Percentiles rank a stretch among this genome's conserved stretches.
These are phyloP conservation scores for Neoseiulus cucumeris DNA, from an alignment of 1,140 invertebrate species.

Conservation along the genomic window DNA sequence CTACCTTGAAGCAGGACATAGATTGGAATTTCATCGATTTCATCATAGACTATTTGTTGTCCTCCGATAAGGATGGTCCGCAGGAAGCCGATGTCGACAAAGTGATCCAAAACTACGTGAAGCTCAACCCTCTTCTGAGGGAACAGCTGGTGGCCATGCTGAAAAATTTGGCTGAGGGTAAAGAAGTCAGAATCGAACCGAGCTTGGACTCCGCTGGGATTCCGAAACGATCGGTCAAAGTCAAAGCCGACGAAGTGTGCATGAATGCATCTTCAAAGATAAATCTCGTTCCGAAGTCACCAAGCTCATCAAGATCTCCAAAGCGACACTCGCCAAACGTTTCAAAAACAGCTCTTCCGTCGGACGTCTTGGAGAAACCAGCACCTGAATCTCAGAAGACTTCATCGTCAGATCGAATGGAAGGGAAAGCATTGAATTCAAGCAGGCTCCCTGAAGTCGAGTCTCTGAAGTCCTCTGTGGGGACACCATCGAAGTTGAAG, in stretches of 20 bases:
- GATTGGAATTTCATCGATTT: constrained; percentile 9
- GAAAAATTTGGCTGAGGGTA: not conserved
- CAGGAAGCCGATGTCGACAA: not conserved
- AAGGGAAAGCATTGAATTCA: not conserved
- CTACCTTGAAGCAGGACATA: not conserved
- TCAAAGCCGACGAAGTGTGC: too few species aligned
- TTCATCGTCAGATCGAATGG: too few species aligned
- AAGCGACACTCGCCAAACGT: too few species aligned
- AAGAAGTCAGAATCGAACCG: too few species aligned
- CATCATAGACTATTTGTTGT: not conserved
- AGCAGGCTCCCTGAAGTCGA: too few species aligned
- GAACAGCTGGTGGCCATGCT: not conserved
- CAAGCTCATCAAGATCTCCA: too few species aligned
- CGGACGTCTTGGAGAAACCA: not conserved
- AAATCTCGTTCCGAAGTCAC: too few species aligned
- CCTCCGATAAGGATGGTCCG: not conserved
- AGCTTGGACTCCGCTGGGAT: too few species aligned
- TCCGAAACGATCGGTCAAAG: too few species aligned
- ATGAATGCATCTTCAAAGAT: too few species aligned
- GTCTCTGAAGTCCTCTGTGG: too few species aligned
- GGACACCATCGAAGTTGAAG: too few species aligned
- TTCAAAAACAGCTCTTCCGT: not conserved
- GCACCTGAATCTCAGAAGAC: not conserved
- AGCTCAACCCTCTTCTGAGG: not conserved
- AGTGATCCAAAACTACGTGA: not conserved